Conservation (phyloP, 2,888 invertebrate genomes). For the Phytoseiulus persimilis region DNA sequence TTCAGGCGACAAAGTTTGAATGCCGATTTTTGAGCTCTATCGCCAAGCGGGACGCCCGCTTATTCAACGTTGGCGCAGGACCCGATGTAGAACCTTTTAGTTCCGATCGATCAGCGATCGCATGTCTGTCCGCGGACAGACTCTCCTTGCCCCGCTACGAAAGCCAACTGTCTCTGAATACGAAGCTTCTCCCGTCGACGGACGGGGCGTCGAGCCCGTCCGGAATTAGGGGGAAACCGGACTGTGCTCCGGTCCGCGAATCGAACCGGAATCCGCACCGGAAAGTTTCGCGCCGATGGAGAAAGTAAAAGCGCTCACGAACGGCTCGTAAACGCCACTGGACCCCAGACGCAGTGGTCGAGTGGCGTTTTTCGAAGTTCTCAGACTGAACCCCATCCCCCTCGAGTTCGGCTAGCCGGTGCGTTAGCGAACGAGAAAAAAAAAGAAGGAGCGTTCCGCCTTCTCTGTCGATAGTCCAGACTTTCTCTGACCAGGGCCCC, state of each 20-base stretch:
- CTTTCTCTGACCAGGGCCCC: slow-evolving; percentile 5
- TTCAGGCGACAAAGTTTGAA: neutral
- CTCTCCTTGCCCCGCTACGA: neutral
- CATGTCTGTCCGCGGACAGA: neutral
- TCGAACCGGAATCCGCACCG: too few relatives aligned
- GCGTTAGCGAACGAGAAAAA: neutral
- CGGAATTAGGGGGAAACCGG: too few relatives aligned
- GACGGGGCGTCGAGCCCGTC: too few relatives aligned
- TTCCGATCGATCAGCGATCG: neutral
- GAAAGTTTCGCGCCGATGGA: neutral
- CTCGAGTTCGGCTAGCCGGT: neutral
- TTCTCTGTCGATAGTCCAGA: neutral
- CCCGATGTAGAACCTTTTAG: neutral
- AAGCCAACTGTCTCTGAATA: too few relatives aligned
- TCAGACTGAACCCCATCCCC: neutral
- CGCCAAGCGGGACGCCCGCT: neutral
- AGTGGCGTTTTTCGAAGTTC: neutral
- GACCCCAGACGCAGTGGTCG: neutral
- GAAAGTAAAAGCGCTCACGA: neutral
- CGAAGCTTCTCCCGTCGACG: too few relatives aligned
- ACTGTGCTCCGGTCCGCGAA: too few relatives aligned
- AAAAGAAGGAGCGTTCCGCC: neutral
- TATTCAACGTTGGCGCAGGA: neutral
- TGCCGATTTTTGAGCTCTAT: neutral
- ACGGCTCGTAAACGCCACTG: neutral